A percentile compares a stretch with the other conserved stretches of the same genome.
phyloP scores from a whole-genome alignment of 2,113 vertebrate species.

The Tetrax tetrax region DNA sequence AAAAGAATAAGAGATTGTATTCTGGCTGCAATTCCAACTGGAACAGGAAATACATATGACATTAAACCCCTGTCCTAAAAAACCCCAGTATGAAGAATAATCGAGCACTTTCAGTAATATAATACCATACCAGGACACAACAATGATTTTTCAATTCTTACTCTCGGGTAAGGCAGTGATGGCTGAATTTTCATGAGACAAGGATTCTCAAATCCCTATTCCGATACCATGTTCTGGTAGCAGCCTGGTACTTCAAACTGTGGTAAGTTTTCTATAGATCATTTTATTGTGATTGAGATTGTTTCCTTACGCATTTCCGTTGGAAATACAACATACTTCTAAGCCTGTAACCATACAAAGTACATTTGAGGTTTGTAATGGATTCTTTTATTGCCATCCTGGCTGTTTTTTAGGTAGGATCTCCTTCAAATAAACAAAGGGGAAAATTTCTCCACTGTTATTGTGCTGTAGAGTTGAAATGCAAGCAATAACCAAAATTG shows the following conservation, averaged over 20 bases:
- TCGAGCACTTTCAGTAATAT: background rate
- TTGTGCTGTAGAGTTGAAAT: background rate
- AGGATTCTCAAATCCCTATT: background rate
- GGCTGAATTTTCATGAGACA: background rate
- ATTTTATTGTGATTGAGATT: background rate
- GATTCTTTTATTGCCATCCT: background rate
- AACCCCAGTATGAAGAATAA: background rate
- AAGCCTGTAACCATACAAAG: background rate
- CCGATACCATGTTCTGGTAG: background rate
- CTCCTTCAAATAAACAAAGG: background rate
- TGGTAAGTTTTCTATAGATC: background rate
- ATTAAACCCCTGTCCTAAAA: background rate
- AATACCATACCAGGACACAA: background rate
- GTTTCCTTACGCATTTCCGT: background rate
- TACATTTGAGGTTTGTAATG: background rate
- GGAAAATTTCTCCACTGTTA: background rate
- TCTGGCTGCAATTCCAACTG: background rate
- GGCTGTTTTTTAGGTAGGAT: background rate
- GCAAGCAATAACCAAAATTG: background rate
- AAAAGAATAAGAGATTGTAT: background rate
- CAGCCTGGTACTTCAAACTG: background rate
- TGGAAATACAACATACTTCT: background rate
- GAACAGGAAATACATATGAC: background rate
- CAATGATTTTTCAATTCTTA: background rate
- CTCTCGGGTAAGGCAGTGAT: background rate